A percentile compares a stretch with the other conserved stretches of the same genome.
phyloP scores from a whole-genome alignment of 2,113 vertebrate genomes.

The Epinephelus lanceolatus region DNA sequence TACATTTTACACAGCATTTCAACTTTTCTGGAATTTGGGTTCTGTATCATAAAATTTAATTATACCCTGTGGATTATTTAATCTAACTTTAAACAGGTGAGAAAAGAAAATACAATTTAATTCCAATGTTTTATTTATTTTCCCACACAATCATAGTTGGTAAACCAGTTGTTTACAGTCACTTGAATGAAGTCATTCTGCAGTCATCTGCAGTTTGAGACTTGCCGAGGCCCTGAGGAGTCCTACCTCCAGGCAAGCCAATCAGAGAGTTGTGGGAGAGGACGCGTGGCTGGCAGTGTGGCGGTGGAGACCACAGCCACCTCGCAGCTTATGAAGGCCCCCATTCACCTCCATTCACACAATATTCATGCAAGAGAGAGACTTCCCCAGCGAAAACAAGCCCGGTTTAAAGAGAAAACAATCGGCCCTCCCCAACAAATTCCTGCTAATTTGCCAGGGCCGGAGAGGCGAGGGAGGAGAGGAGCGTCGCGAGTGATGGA shows the following conservation, averaged over 20 bases:
- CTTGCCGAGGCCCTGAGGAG: slow-evolving; percentile 1
- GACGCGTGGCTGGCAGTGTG: slow-evolving; percentile 76
- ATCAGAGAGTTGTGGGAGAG: slow-evolving; percentile 57
- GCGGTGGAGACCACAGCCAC: slow-evolving; percentile 70
- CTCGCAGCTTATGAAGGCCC: slow-evolving; percentile 77
- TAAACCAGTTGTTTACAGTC: slow-evolving; percentile 8
- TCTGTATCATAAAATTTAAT: too few relatives aligned
- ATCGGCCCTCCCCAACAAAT: slow-evolving; percentile 71
- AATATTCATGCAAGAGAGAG: slow-evolving; percentile 72
- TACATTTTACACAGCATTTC: too few relatives aligned
- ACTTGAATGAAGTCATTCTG: slow-evolving; percentile 29
- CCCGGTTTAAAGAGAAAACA: slow-evolving; percentile 82
- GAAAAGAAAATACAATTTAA: too few relatives aligned
- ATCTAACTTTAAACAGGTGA: too few relatives aligned
- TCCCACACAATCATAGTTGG: background rate
- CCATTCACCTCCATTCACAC: slow-evolving; percentile 79
- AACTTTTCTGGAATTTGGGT: too few relatives aligned
- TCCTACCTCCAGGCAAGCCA: slow-evolving; percentile 37
- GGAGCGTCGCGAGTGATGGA: slow-evolving; percentile 63
- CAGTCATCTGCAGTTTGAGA: slow-evolving; percentile 11
- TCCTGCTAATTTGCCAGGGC: slow-evolving; percentile 77
- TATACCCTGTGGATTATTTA: too few relatives aligned
- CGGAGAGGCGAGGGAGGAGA: slow-evolving; percentile 12
- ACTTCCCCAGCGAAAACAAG: slow-evolving; percentile 78
- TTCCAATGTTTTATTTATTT: background rate